Evolutionary conservation across 2,113 vertebrate genomes (phyloP).

Genomic region (Potamarius usumacintae): DNA sequence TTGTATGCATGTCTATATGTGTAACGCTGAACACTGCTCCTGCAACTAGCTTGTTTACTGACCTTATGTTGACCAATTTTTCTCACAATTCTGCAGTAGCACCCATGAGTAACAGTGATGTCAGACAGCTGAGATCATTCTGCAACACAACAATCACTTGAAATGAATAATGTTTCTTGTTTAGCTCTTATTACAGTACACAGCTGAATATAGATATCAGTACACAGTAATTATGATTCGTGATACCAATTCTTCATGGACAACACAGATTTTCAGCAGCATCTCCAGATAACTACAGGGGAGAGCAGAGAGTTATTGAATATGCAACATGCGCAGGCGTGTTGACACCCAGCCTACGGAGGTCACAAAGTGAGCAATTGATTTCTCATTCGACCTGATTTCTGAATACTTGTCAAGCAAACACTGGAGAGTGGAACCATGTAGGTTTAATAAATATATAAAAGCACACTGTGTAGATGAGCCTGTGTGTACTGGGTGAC

Average conservation of each 20-base stretch:
- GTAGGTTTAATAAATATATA: slow-evolving; percentile 11
- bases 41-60: slow-evolving; percentile 3
- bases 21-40: slow-evolving; percentile 35
- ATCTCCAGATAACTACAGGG: slow-evolving; percentile 5
- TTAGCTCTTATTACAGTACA: not conserved
- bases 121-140: not conserved
- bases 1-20: slow-evolving; percentile 6
- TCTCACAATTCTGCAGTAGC: slow-evolving; percentile 3
- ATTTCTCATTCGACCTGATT: slow-evolving; percentile 43
- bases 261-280: slow-evolving; percentile 9
- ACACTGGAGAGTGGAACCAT: slow-evolving; percentile 7
- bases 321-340: slow-evolving; percentile 35
- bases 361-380: slow-evolving; percentile 53
- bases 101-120: not conserved
- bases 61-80: slow-evolving; percentile 18
- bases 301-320: slow-evolving; percentile 44
- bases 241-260: not conserved
- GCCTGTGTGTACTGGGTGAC: not conserved
- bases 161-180: not conserved
- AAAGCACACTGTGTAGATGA: not conserved
- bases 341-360: slow-evolving; percentile 47
- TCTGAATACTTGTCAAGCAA: slow-evolving; percentile 1
- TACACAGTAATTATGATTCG: slow-evolving; percentile 2
- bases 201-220: not conserved
- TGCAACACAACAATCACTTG: not conserved